Evolutionary conservation across 2,797 vertebrate genomes (phyloP).

Genomic region (Oophaga sylvatica): DNA sequence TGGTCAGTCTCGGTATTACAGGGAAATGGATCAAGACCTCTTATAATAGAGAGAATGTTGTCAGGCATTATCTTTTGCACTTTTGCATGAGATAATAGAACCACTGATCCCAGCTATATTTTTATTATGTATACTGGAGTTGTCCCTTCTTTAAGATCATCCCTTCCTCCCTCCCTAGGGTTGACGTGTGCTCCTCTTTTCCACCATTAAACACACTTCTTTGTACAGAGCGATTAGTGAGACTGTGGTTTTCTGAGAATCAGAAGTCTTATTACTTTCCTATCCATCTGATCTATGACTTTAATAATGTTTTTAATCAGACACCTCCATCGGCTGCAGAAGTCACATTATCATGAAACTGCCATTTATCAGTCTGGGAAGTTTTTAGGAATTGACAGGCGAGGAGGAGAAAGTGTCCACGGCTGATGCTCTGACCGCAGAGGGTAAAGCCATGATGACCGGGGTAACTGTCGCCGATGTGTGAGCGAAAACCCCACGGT

Average conservation of each 20-base stretch:
- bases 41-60: too few relatives aligned
- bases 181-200: not conserved
- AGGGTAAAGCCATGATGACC: not conserved
- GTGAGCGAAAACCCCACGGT: not conserved
- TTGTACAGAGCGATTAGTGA: not conserved
- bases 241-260: not conserved
- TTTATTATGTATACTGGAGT: not conserved
- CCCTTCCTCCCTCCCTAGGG: not conserved
- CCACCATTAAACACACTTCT: not conserved
- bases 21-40: not conserved
- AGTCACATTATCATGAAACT: not conserved
- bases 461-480: not conserved
- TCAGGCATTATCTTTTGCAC: too few relatives aligned
- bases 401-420: not conserved
- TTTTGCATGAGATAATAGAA: too few relatives aligned
- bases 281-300: constrained; percentile 33
- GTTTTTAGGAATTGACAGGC: not conserved
- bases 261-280: constrained; percentile 10
- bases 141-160: not conserved
- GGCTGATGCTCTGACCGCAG: not conserved
- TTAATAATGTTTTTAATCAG: constrained; percentile 33
- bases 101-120: not conserved
- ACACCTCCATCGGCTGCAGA: not conserved
- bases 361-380: constrained; percentile 17
- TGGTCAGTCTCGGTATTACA: not conserved